Evolutionary conservation across 2,113 vertebrate genomes (phyloP).

Genomic region (Phyllopteryx taeniolatus): DNA sequence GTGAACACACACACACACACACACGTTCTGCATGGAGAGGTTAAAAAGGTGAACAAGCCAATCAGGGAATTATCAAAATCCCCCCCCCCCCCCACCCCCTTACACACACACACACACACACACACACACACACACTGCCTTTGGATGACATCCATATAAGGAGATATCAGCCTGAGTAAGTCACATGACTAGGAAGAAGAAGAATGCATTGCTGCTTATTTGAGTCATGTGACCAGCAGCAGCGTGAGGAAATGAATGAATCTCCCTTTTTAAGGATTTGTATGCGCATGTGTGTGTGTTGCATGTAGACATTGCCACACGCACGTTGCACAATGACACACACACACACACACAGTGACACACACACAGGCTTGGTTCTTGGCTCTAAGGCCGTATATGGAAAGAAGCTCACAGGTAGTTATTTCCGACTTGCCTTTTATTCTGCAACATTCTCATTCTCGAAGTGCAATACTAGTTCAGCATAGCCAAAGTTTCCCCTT

Average conservation of each 20-base stretch:
- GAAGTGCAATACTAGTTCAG: not conserved
- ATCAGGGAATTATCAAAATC: slow-evolving; percentile 2
- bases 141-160: slow-evolving; percentile 14
- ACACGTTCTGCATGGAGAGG: not conserved
- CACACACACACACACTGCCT: not conserved
- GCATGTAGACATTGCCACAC: slow-evolving; percentile 6
- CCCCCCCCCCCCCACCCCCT: not conserved
- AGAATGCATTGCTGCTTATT: not conserved
- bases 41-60: not conserved
- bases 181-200: slow-evolving; percentile 6
- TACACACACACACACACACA: not conserved
- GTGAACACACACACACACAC: slow-evolving; percentile 1
- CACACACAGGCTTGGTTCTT: slow-evolving; percentile 18
- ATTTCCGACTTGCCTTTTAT: not conserved
- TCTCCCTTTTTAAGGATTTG: slow-evolving; percentile 5
- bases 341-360: slow-evolving; percentile 2
- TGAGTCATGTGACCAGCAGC: slow-evolving; percentile 2
- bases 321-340: not conserved
- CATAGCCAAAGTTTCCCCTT: not conserved
- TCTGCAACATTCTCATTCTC: not conserved
- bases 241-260: not conserved
- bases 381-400: slow-evolving; percentile 66
- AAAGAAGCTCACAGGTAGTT: slow-evolving; percentile 60
- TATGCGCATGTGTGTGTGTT: not conserved
- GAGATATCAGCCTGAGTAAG: not conserved